A percentile compares a stretch with the other conserved stretches of the same genome.
These are phyloP conservation scores for Periphyllus acericola DNA, from an alignment of 2,888 invertebrate genomes.

Conservation along the genomic window DNA sequence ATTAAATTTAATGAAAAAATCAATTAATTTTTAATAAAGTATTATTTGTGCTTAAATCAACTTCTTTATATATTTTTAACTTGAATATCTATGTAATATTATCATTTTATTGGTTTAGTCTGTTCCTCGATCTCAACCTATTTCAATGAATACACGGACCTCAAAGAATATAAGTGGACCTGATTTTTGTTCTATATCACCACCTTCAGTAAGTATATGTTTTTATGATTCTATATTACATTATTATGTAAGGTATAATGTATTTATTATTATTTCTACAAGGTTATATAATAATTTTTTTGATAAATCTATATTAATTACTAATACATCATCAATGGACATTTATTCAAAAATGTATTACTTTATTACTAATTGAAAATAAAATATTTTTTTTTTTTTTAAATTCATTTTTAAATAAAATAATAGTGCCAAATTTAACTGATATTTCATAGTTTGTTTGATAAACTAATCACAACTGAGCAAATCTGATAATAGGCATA, in stretches of 20 bases:
- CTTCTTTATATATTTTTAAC: neutral
- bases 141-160: slow-evolving; percentile 74
- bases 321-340: neutral
- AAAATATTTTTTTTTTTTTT: too few relatives aligned
- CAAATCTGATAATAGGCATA: too few relatives aligned
- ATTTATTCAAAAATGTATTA: neutral
- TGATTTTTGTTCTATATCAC: slow-evolving; percentile 91
- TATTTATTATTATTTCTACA: neutral
- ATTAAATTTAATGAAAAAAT: neutral
- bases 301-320: neutral
- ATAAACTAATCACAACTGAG: too few relatives aligned
- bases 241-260: neutral
- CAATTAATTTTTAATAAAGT: neutral
- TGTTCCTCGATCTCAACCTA: slow-evolving; percentile 86
- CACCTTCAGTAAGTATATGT: slow-evolving; percentile 78
- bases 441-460: too few relatives aligned
- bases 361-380: too few relatives aligned
- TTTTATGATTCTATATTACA: neutral
- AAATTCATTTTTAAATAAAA: neutral
- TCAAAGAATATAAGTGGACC: slow-evolving; percentile 73
- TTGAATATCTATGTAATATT: neutral
- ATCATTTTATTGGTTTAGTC: slow-evolving; percentile 63
- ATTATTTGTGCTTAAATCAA: neutral
- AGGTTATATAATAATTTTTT: neutral
- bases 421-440: too few relatives aligned